Percentiles rank a stretch among this genome's conserved stretches.
phyloP scores from a whole-genome alignment of 2,113 vertebrate species.

The Leptodactylus fuscus region DNA sequence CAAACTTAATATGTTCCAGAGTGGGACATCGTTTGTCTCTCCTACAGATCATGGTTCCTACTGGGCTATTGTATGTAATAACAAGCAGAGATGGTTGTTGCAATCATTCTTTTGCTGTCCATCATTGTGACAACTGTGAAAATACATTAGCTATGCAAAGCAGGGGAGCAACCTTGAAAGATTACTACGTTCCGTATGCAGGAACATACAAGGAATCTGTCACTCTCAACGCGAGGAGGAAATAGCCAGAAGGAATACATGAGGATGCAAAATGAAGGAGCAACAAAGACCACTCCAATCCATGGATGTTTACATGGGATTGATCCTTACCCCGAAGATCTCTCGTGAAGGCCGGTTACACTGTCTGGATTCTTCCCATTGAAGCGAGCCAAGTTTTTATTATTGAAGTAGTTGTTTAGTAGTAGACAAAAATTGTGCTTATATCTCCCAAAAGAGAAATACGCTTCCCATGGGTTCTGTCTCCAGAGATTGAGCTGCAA shows the following conservation, averaged over 20 bases:
- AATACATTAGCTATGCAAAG: slow-evolving; percentile 89
- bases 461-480: no score
- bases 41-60: slow-evolving; percentile 81
- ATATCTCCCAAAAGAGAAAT: no score
- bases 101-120: slow-evolving; percentile 82
- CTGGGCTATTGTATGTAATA: slow-evolving; percentile 88
- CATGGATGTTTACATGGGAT: neutral
- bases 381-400: no score
- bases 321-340: neutral
- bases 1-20: slow-evolving; percentile 97
- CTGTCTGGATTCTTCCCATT: no score
- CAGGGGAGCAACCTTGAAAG: slow-evolving; percentile 73
- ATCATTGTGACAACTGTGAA: slow-evolving; percentile 91
- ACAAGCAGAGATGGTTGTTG: slow-evolving; percentile 78
- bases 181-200: slow-evolving; percentile 72
- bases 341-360: neutral
- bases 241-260: no score
- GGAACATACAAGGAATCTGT: slow-evolving; percentile 44
- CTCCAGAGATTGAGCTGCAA: no score
- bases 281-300: neutral
- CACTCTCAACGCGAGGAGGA: slow-evolving; percentile 69
- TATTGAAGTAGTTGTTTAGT: no score
- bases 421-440: neutral
- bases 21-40: slow-evolving; percentile 89
- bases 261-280: neutral